Evolutionary conservation across 2,888 invertebrate genomes (phyloP), one percentile per base, ranked within the genome.

Genomic region (Ornithoptera alexandrae): DNA sequence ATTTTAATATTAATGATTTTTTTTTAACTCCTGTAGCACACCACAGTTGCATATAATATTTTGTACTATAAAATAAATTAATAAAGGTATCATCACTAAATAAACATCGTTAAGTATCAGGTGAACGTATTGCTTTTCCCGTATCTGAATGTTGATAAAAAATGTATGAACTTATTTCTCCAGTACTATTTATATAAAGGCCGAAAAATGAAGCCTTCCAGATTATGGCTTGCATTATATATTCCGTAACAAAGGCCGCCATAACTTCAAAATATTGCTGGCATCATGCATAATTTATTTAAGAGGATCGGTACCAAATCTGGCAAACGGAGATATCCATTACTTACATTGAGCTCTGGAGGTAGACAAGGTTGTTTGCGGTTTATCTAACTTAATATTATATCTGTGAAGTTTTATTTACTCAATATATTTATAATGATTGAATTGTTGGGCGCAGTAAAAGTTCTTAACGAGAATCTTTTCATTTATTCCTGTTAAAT

Each of bases 291-390:
- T 69, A 65, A 62, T 66, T 69, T 69, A 69, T 69, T 65, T 62
- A 62, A 58, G 62, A 69, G 69, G 58, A 69, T 69, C 69, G 65
- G 69, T 65, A 62, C 65, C 62, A 50, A 69, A 66, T 62, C 69
- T 65, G 69, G 65, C 56, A 65, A 65, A 69, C 62, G 58, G 62
- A 69, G 69, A 66, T 69, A 69, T 69, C 69, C 58, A 69, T 69
- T 69, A 65, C 69, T 62, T 62, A 69, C 65, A 62, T 69, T 69
- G 62, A 62, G 57, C 62, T 39, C 59, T 18, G 57, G 65, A 65
- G 62, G 69, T 62, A 67, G 67, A 67, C 67, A 62, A 61, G 53
- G 53, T 61, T 69, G 60, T 65, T 59, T 69, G 65, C 42, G 60
- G 65, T 56, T 39, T 60, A 60, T 6, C 59, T 63, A 50, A 56